A percentile compares a stretch with the other conserved stretches of the same genome.
Evolutionary conservation across 1,140 invertebrate species (phyloP).

Genomic region (Drosophila yakuba): DNA sequence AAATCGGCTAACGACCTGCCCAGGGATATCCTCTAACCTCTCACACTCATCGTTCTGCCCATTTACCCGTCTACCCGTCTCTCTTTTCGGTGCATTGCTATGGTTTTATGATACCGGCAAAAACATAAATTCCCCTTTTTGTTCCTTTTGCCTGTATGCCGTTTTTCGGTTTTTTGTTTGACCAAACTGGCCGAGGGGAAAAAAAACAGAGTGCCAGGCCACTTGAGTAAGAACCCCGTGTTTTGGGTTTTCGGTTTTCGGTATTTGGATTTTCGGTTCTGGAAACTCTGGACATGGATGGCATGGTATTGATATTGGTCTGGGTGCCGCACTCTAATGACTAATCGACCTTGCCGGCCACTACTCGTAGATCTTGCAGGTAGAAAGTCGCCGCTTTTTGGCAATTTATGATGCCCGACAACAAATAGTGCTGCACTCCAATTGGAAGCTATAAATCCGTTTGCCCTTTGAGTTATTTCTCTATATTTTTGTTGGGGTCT

Average conservation of each 20-base stretch:
- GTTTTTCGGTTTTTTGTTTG: conserved; percentile 24
- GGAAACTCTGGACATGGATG: neutral
- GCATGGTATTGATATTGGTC: neutral
- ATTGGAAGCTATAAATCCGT: conserved; percentile 68
- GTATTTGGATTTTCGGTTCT: neutral
- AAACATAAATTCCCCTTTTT: conserved; percentile 52
- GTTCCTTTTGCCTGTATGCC: conserved; percentile 45
- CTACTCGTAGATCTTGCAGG: conserved; percentile 47
- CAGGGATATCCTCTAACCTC: conserved; percentile 40
- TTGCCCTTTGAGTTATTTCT: conserved; percentile 19
- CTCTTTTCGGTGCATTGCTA: conserved; percentile 62
- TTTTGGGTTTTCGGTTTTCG: conserved; percentile 3
- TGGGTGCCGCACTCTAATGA: conserved; percentile 61
- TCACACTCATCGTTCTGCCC: conserved; percentile 4
- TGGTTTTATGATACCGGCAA: conserved; percentile 73
- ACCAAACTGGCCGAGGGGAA: conserved; percentile 5
- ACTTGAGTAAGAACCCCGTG: conserved; percentile 42
- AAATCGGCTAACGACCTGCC: conserved; percentile 63
- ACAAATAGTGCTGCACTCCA: conserved; percentile 49
- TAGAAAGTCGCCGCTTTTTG: conserved; percentile 45
- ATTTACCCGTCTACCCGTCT: neutral
- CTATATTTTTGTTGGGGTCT: neutral
- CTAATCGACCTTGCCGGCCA: conserved; percentile 68
- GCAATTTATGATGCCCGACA: conserved; percentile 29
- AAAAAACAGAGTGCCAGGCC: conserved; percentile 65